Evolutionary conservation across 2,888 invertebrate species (phyloP), one percentile per base, ranked within the genome.

Genomic region (Amorpha juglandis): DNA sequence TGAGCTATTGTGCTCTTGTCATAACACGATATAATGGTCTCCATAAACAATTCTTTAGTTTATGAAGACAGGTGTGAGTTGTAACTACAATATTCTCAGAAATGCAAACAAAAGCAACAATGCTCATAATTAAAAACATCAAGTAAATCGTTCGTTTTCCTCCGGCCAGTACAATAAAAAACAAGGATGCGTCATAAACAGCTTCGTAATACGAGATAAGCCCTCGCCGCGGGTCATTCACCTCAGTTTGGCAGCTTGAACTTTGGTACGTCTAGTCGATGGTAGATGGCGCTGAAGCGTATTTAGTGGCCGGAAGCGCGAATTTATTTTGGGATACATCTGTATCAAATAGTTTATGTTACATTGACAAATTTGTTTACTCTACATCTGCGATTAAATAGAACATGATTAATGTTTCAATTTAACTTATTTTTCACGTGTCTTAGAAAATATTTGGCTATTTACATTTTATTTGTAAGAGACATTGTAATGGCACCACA

Each of bases 171-270:
- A 63, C 47, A 51, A 63, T 70, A 71, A 71, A 75, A 74, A 72
- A 77, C 70, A 74, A 51, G 55, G 55, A 69, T 80, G 79, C 79
- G 80, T 85, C 84, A 85, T 71, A 58, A n/a, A 51, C 65, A 65
- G 65, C 66, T 66, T 69, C 68, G 69, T 74, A 73, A 71, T 67
- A 72, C 69, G 64, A 81, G 83, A 85, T 87, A 87, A 87, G 79
- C 78, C 68, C 72, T 47, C 64, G 64, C 51, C 48, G 53, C 55
- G 70, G 88, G 83, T 89, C 88, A 70, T 86, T 86, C 81, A 83
- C 78, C 90, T 78, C 55, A 81, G 84, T 92, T 92, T 87, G 91
- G 91, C 84, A 88, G 88, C 72, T 82, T 89, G 91, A 92, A 89
- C 91, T 85, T 88, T 90, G 76, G 88, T 91, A 70, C 79, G 6